A percentile compares a stretch with the other conserved stretches of the same genome.
Evolutionary conservation across 2,797 vertebrate genomes (phyloP).

Genomic region (Steatocranus sp.): DNA sequence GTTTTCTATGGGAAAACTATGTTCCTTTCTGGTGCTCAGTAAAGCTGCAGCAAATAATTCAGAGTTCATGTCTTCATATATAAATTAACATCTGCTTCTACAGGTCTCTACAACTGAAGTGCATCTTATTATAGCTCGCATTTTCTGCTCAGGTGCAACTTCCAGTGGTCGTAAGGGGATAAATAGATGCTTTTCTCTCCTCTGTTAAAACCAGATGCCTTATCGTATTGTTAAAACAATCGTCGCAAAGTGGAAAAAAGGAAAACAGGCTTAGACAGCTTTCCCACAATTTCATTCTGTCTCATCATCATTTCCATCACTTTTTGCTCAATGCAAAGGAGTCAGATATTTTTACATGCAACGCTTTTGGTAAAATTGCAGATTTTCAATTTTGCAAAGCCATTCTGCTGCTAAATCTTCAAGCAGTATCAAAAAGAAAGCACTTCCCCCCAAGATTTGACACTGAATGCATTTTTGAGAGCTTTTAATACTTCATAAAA

Average conservation of each 20-base stretch:
- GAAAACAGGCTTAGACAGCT: not conserved
- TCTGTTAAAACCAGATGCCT: not conserved
- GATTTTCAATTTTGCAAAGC: not conserved
- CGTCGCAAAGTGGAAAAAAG: not conserved
- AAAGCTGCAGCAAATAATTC: not conserved
- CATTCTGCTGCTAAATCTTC: not conserved
- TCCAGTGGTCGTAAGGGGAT: not conserved
- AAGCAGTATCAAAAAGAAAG: not conserved
- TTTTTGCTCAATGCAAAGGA: not conserved
- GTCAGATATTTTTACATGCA: not conserved
- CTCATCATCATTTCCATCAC: not conserved
- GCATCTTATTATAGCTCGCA: not conserved
- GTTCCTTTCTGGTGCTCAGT: not conserved
- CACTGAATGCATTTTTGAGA: not conserved
- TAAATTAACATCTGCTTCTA: not conserved
- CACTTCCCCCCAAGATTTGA: fast-evolving
- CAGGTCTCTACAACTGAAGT: not conserved
- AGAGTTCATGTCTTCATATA: not conserved
- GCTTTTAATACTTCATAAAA: not conserved
- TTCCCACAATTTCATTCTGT: not conserved
- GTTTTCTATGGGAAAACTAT: not conserved
- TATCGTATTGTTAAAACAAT: not conserved
- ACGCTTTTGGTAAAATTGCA: not conserved
- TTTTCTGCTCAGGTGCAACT: not conserved
- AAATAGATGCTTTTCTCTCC: not conserved